These are phyloP conservation scores for Zosterops japonicus DNA, from an alignment of 2,113 vertebrate genomes.

Conservation along the genomic window DNA sequence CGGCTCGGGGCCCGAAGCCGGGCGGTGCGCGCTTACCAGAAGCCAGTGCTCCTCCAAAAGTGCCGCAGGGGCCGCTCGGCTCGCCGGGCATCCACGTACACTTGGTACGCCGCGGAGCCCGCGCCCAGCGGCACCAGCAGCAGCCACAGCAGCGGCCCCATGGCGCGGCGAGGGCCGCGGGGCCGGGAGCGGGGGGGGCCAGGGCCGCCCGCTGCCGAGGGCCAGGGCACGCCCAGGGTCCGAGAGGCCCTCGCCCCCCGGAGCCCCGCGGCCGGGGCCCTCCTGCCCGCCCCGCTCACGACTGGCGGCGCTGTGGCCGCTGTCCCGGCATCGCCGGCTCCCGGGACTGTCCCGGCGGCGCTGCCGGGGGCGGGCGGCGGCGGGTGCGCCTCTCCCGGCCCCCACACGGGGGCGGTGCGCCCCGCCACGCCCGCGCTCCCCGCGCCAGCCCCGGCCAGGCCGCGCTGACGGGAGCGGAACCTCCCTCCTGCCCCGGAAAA, in stretches of 20 bases:
- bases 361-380: neutral
- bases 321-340: too few relatives aligned
- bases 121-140: neutral
- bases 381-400: neutral
- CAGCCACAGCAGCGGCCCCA: neutral
- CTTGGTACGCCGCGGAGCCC: neutral
- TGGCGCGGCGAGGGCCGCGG: neutral
- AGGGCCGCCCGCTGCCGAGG: neutral
- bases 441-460: neutral
- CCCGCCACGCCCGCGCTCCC: neutral
- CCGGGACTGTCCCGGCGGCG: too few relatives aligned
- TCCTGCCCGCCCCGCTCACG: too few relatives aligned
- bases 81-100: neutral
- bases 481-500: neutral
- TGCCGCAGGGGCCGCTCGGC: slow-evolving; percentile 10
- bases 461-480: neutral
- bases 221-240: neutral
- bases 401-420: neutral
- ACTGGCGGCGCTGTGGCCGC: too few relatives aligned
- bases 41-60: slow-evolving; percentile 61
- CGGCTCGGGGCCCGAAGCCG: neutral
- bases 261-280: too few relatives aligned
- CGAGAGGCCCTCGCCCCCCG: neutral
- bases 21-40: slow-evolving; percentile 35
- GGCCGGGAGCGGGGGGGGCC: neutral